These are phyloP conservation scores for Hiodon alosoides DNA, from an alignment of 2,113 vertebrate species.

Conservation along the genomic window DNA sequence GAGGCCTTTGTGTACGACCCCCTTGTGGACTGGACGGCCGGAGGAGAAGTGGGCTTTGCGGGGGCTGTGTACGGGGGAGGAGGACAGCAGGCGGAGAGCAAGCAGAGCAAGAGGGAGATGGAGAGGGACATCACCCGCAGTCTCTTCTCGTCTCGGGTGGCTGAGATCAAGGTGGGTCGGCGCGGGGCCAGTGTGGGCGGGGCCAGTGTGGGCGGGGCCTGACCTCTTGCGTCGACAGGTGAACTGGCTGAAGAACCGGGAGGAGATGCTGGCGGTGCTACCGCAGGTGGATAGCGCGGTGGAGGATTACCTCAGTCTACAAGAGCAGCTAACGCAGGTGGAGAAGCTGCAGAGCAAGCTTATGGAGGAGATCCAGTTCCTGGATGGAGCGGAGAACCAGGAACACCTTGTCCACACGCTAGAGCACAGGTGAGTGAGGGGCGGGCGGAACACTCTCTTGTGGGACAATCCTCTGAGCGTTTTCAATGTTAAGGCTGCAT, in stretches of 20 bases:
- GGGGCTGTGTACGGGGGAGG: conserved; percentile 96
- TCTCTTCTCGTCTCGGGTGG: conserved; percentile 93
- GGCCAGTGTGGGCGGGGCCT: too few relatives aligned
- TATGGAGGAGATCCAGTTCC: conserved; percentile 82
- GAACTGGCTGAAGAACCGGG: conserved; percentile 98
- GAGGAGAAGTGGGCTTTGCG: conserved; percentile 92
- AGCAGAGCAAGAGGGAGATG: conserved; percentile 97
- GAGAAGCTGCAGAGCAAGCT: conserved; percentile 85
- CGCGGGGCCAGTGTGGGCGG: too few relatives aligned
- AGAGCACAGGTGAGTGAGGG: conserved; percentile 76
- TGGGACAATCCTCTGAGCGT: neutral
- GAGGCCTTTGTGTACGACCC: conserved; percentile 98
- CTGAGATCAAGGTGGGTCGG: conserved; percentile 86
- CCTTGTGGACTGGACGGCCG: conserved; percentile 96
- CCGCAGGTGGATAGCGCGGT: conserved; percentile 85
- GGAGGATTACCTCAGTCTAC: conserved; percentile 83
- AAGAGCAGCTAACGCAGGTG: conserved; percentile 80
- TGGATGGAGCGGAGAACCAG: conserved; percentile 83
- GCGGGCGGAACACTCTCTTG: neutral
- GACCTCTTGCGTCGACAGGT: conserved; percentile 67
- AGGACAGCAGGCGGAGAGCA: conserved; percentile 92
- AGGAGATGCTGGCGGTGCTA: conserved; percentile 89
- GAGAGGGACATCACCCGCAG: conserved; percentile 95
- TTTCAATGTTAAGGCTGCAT: neutral
- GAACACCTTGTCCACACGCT: conserved; percentile 85